Percentiles rank a stretch among this genome's conserved stretches.
Evolutionary conservation across 2,888 invertebrate species (phyloP).

Genomic region (Sesia bembeciformis): DNA sequence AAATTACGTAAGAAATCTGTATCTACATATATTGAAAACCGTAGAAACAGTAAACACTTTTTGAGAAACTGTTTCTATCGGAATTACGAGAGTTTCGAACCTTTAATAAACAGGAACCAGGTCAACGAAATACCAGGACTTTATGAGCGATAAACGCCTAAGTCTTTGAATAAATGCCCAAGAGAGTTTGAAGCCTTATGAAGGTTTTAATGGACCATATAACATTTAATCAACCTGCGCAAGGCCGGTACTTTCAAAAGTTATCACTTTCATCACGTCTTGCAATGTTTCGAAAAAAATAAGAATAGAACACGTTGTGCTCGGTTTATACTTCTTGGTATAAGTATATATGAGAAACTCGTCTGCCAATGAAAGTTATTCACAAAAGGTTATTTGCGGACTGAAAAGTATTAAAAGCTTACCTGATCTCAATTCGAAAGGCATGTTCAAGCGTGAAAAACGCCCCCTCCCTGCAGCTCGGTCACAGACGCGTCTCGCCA

Average conservation of each 20-base stretch:
- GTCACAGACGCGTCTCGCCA: conserved; percentile 48
- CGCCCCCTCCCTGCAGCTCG: conserved; percentile 48
- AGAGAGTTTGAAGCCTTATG: neutral
- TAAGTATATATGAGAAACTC: too few species aligned
- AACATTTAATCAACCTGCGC: neutral
- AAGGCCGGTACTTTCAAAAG: neutral
- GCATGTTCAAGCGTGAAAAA: conserved; percentile 61
- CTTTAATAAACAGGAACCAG: neutral
- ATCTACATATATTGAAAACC: too few species aligned
- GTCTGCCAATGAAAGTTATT: too few species aligned
- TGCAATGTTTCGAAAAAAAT: too few species aligned
- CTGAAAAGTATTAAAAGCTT: conserved; percentile 22
- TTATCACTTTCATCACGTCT: neutral
- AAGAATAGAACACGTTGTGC: too few species aligned
- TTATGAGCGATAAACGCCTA: neutral
- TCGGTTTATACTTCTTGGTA: too few species aligned
- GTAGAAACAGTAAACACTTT: too few species aligned
- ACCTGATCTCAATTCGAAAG: conserved; percentile 69
- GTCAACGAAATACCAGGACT: neutral
- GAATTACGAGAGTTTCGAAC: too few species aligned
- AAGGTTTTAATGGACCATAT: neutral
- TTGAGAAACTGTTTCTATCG: too few species aligned
- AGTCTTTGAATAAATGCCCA: neutral
- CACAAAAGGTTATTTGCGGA: too few species aligned
- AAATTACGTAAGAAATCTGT: too few species aligned